Base-by-base conservation (phyloP, 2,888 invertebrate species). In the Megalurothrips usitatus region DNA sequence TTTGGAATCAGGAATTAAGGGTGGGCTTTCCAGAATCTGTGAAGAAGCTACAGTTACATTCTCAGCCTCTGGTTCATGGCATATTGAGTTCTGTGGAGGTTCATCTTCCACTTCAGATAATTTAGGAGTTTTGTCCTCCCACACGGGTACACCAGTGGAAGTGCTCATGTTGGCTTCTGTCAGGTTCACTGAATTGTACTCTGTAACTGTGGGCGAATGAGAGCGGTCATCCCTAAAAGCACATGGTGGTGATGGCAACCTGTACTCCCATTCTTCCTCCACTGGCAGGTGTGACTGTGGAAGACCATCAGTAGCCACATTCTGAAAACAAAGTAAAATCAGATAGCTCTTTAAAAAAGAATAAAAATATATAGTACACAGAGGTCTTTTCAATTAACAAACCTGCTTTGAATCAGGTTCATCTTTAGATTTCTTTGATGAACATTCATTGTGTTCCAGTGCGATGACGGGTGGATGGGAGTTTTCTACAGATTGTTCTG, bases 171-270 rank as follows among this genome's bases (percentile, higher is more conserved):
- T n/a, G 10, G 26, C 12, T 26, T 75, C 68, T 8, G 82, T 82
- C 8, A 84, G 83, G n/a, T 84, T 83, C 23, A 84, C 83, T 12
- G 84, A 84, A 26, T 84, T 84, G 63, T 84, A 84, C 75, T 84
- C 84, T 0, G 85, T 84, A n/a, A 84, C 79, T 9, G 83, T 81
- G 0, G 85, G 85, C 1, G 85, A 84, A 28, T 82, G 81, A 49
- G 83, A 81, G 83, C 68, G 68, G 23, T 91, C 91, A 80, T 84
- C 84, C 79, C 80, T 90, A 86, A 85, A 91, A 90, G 23, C 89
- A 80, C 88, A 89, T 1, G 91, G 91, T 0, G 91, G 91, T 0
- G 90, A 90, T 0, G 91, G 91, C 78, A 91, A 86, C 83, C 89
- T 87, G 86, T 91, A 89, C 85, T 91, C 87, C 91, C 91, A 91